Evolutionary conservation across 2,113 vertebrate genomes (phyloP), one percentile per base, ranked within the genome.

Genomic region (Origma solitaria): DNA sequence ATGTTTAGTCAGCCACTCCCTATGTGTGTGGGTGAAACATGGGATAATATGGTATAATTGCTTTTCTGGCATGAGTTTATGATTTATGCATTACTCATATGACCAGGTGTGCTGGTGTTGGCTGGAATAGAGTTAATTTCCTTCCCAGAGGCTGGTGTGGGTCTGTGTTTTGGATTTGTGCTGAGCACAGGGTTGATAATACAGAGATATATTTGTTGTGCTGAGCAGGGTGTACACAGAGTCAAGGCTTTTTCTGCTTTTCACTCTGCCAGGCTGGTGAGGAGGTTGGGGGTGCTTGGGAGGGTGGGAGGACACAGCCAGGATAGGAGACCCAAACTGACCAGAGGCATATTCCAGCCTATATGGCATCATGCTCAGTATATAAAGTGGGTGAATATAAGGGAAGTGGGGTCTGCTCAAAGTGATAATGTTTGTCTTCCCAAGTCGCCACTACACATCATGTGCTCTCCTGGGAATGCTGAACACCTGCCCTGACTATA

Each of bases 221-320:
- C 28, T 69, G n/a, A 53, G 15, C 15, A 40, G 42, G 47, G 33
- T 6, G 50, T 17, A 11, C 35, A 50, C 8, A 50, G 31, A 66
- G 4, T 24, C 30, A 57, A 85, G 31, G 30, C 20, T 20, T 42
- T 42, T 49, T 16, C 44, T 66, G 19, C 24, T n/a, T 49, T 75
- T 57, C 0, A 0, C n/a, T 8, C 19, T 35, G 20, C 20, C 24
- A 30, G 20, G 8, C 30, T 75, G 61, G 10, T 6, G 16, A 28
- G 21, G 35, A 57, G 20, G 10, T 9, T 57, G 24, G 16, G 35
- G 3, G 3, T 16, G 16, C 30, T n/a, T 35, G 50, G 42, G 30
- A 42, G 10, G 13, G 0, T 57, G 44, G 19, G 44, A 50, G 25
- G 25, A 57, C 42, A 49, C 25, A 42, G 20, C 20, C 42, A 5